A percentile compares a stretch with the other conserved stretches of the same genome.
Conservation (phyloP, 2,797 vertebrate genomes). For the Melanotaenia maccullochi region DNA sequence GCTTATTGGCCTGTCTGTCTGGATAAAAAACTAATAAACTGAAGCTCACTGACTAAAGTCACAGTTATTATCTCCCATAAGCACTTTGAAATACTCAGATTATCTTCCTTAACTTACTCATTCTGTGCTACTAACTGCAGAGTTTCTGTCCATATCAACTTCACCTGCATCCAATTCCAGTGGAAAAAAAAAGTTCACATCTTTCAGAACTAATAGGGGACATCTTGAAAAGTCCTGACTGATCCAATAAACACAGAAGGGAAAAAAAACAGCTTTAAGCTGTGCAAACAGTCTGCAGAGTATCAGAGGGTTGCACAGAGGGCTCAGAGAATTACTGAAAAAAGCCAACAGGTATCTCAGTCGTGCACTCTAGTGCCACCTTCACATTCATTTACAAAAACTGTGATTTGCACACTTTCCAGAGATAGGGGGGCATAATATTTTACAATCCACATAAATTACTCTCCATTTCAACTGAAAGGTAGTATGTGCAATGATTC, state of each 20-base stretch:
- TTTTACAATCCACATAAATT: background rate
- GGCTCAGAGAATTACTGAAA: slow-evolving; percentile 14
- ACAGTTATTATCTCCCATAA: slow-evolving; percentile 42
- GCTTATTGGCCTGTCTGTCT: slow-evolving; percentile 46
- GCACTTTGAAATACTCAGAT: slow-evolving; percentile 28
- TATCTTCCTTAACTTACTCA: slow-evolving; percentile 30
- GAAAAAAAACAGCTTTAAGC: slow-evolving; percentile 44
- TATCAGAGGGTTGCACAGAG: background rate
- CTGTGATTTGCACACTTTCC: slow-evolving; percentile 15
- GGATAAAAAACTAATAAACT: slow-evolving; percentile 43
- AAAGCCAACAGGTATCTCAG: slow-evolving; percentile 26
- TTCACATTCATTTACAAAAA: slow-evolving; percentile 1
- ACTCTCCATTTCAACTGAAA: slow-evolving; percentile 11
- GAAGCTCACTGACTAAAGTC: slow-evolving; percentile 21
- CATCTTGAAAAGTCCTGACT: slow-evolving; percentile 45
- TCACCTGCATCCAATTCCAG: slow-evolving; percentile 29
- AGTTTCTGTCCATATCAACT: slow-evolving; percentile 26
- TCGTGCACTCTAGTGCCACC: background rate
- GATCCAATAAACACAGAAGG: slow-evolving; percentile 47
- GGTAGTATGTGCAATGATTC: background rate
- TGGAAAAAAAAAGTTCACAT: slow-evolving; percentile 37
- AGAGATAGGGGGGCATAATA: background rate
- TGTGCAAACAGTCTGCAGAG: slow-evolving; percentile 59
- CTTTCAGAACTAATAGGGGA: slow-evolving; percentile 53
- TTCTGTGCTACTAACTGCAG: slow-evolving; percentile 36